Percentiles rank a stretch among this genome's conserved stretches.
Evolutionary conservation across 2,888 invertebrate species (phyloP).

Genomic region (Lycia hirtaria): DNA sequence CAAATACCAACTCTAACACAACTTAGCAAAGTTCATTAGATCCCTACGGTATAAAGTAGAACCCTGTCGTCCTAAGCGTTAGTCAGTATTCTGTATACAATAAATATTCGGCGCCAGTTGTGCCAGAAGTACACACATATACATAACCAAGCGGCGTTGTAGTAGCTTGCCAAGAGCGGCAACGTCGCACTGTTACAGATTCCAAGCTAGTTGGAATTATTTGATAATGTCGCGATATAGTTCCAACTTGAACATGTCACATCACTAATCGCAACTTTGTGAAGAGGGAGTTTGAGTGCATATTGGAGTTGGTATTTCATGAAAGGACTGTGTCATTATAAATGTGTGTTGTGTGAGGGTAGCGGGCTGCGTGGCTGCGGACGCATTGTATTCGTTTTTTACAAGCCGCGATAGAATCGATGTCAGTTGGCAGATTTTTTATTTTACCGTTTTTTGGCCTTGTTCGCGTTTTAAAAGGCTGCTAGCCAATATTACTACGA

Average conservation of each 20-base stretch:
- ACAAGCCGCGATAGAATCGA: slow-evolving; percentile 77
- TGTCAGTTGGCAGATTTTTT: slow-evolving; percentile 85
- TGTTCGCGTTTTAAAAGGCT: slow-evolving; percentile 57
- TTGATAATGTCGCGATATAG: slow-evolving; percentile 55
- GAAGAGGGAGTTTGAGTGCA: slow-evolving; percentile 10
- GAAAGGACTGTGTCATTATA: slow-evolving; percentile 57
- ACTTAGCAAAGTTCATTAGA: slow-evolving; percentile 57
- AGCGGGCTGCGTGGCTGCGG: slow-evolving; percentile 77
- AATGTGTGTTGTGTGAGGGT: slow-evolving; percentile 65
- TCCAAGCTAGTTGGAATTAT: slow-evolving; percentile 75
- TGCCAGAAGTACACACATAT: slow-evolving; percentile 81
- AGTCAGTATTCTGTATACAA: slow-evolving; percentile 84
- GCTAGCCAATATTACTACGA: slow-evolving; percentile 23
- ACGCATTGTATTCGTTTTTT: slow-evolving; percentile 82
- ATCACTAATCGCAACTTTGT: slow-evolving; percentile 47
- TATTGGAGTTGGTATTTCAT: slow-evolving; percentile 20
- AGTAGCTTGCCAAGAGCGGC: slow-evolving; percentile 75
- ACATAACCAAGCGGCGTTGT: slow-evolving; percentile 77
- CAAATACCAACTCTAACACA: slow-evolving; percentile 60
- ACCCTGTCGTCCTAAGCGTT: slow-evolving; percentile 75
- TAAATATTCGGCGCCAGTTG: slow-evolving; percentile 86
- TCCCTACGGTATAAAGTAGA: slow-evolving; percentile 54
- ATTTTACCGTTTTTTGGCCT: slow-evolving; percentile 84
- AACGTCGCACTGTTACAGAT: slow-evolving; percentile 78
- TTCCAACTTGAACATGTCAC: slow-evolving; percentile 46